phyloP scores from a whole-genome alignment of 2,888 invertebrate species.

The Gisinianus flammeolus region DNA sequence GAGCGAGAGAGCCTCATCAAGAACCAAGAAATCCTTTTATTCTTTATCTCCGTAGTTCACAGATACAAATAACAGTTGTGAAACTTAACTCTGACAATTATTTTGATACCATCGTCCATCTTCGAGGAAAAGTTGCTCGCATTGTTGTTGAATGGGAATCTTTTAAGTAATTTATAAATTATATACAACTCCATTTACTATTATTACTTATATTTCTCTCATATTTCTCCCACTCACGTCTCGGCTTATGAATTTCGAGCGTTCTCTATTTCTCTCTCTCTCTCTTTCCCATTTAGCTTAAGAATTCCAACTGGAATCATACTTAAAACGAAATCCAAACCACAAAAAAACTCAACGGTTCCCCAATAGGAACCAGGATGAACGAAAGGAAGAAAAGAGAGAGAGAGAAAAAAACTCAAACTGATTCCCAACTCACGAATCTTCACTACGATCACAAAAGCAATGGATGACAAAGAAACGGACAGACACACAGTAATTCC shows the following conservation, averaged over 20 bases:
- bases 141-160: not conserved
- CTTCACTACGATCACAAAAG: too few species aligned
- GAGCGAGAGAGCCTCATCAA: not conserved
- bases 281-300: too few species aligned
- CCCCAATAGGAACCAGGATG: too few species aligned
- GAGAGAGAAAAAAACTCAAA: too few species aligned
- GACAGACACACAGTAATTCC: too few species aligned
- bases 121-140: not conserved
- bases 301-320: not conserved
- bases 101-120: conserved; percentile 21
- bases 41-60: not conserved
- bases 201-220: not conserved
- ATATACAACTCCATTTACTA: conserved; percentile 2
- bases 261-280: not conserved
- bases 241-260: not conserved
- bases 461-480: too few species aligned
- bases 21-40: not conserved
- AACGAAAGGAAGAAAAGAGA: too few species aligned
- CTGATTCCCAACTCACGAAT: too few species aligned
- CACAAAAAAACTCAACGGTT: too few species aligned
- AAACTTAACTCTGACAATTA: conserved; percentile 30
- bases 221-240: not conserved
- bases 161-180: conserved; percentile 14
- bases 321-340: not conserved
- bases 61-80: conserved; percentile 16